A percentile compares a stretch with the other conserved stretches of the same genome.
These are phyloP conservation scores for Isichthys henryi DNA, from an alignment of 2,113 vertebrate genomes.

Conservation along the genomic window DNA sequence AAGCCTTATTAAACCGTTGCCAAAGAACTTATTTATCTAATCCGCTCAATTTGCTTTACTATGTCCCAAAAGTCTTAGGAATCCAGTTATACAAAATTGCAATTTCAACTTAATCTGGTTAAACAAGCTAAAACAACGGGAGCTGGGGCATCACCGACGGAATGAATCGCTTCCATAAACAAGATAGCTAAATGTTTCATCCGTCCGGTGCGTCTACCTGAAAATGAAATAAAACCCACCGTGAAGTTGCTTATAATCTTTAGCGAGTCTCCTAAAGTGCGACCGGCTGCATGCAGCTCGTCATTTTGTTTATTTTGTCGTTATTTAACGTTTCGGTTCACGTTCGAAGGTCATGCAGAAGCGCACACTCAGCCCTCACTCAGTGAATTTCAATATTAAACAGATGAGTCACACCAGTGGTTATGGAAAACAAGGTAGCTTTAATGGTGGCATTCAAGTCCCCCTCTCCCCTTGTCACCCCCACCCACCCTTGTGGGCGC, in stretches of 20 bases:
- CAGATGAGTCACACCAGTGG: not conserved
- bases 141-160: not conserved
- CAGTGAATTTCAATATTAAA: not conserved
- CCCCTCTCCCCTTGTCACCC: not conserved
- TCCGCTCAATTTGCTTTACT: not conserved
- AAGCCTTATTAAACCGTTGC: slow-evolving; percentile 3
- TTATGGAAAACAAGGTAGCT: slow-evolving; percentile 6
- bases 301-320: not conserved
- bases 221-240: not conserved
- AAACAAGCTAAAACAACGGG: not conserved
- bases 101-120: not conserved
- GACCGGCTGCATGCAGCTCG: not conserved
- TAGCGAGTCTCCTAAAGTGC: not conserved
- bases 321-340: not conserved
- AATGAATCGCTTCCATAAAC: not conserved
- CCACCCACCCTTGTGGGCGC: not conserved
- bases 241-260: not conserved
- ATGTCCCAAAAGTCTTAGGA: slow-evolving; percentile 10
- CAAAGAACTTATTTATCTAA: not conserved
- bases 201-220: not conserved
- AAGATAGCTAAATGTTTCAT: not conserved
- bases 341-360: not conserved
- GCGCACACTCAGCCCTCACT: not conserved
- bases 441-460: not conserved
- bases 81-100: slow-evolving; percentile 10